Conservation (phyloP, 2,113 vertebrate genomes). For the Cochlearius cochlearius region DNA sequence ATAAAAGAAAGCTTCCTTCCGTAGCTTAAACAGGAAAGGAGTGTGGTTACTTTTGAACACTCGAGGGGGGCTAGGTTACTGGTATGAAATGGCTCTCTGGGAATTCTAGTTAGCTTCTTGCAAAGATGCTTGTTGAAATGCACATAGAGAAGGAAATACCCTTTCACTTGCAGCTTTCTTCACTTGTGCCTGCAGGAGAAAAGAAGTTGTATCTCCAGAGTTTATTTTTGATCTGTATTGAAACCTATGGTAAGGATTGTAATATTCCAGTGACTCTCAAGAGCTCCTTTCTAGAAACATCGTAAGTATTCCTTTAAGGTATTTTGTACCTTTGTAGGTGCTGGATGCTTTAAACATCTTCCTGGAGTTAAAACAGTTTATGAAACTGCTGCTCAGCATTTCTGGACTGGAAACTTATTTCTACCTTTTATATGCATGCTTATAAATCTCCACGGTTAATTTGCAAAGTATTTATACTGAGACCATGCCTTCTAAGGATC, state of each 20-base stretch:
- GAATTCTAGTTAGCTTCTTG: background rate
- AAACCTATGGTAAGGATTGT: background rate
- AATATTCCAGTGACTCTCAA: background rate
- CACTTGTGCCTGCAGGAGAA: too few species aligned
- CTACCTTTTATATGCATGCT: background rate
- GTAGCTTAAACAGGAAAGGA: background rate
- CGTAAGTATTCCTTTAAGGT: background rate
- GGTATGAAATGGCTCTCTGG: background rate
- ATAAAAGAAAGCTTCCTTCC: background rate
- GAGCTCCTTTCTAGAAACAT: background rate
- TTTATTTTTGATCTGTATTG: background rate
- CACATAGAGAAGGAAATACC: background rate
- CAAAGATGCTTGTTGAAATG: background rate
- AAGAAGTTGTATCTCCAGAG: background rate
- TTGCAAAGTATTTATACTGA: background rate
- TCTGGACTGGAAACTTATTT: background rate
- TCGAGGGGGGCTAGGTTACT: background rate
- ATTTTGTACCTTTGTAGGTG: background rate
- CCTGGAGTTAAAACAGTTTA: background rate
- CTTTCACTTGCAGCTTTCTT: background rate
- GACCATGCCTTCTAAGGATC: background rate
- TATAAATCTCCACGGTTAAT: background rate
- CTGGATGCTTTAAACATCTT: background rate
- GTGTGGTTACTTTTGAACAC: background rate
- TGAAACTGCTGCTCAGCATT: background rate